Base-by-base conservation (phyloP, 2,113 vertebrate species). In the Lagopus muta region DNA sequence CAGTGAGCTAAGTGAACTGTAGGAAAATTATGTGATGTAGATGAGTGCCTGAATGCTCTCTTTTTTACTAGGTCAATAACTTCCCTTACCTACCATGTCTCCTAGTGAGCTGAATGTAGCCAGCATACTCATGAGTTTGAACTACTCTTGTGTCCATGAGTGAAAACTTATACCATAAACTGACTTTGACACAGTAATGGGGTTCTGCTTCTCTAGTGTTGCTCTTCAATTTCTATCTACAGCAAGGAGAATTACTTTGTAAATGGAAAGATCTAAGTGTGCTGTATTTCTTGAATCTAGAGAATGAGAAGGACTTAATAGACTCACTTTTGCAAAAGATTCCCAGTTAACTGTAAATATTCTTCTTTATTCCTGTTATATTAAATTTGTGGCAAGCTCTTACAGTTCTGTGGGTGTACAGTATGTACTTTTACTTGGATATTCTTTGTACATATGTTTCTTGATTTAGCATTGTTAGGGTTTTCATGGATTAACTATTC, bases 111-210 rank as follows among this genome's bases (percentile, higher is more conserved):
- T 22, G 16, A 12, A 38, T 8, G 47, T 8, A 60, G 18, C 6
- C 43, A 65, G 17, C 8, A 1, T 11, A 14, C 21, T 16, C 3
- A 0, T 3, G 2, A 0, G 3, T 50, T 52, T 71, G 13, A 42
- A 8, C 19, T 43, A 10, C 4, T 61, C 38, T 21, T 32, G 32
- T 69, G 48, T 32, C 38, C 14, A 2, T 1, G 14, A 20, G 11
- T 48, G 20, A 48, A 11, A 81, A 13, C 2, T 32, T 13, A 2
- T 0, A 25, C 11, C 8, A 2, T 6, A 18, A 66, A 64, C 1
- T 12, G 20, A n/a, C 8, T 11, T 34, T 60, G 67, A 5, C 13
- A 13, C 1, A 0, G 4, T 8, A 28, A 6, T 67, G 24, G 27
- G 16, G 1, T 19, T 16, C 28, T 60, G 20, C 10, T 82, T 50